Evolutionary conservation across 2,797 vertebrate species (phyloP), one percentile per base, ranked within the genome.

Genomic region (Hirundo rustica): DNA sequence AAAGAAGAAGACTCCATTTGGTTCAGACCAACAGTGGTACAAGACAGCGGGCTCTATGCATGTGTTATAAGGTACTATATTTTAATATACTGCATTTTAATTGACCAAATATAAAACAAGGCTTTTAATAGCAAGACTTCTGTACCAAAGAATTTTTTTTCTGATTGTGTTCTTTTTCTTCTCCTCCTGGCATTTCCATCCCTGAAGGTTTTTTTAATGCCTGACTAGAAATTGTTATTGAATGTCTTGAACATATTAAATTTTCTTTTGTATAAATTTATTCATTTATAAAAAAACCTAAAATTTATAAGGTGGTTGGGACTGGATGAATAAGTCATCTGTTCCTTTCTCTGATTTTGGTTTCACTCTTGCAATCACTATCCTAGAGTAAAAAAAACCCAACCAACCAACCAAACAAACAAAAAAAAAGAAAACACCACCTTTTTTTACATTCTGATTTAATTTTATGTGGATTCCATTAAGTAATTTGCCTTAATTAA

Each of bases 1-100:
- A 99, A 99, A 97, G 99, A 99, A 97, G 99, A 99, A 97, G 99
- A 99, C 47, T 98, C 99, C 92, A 99, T 99, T 97, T 99, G 99
- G 99, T 99, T 99, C 97, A 98, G 99, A 77, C 99, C 99, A 16
- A 99, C 99, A 6, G 98, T 99, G 92, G 97, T 98, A 93, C 99
- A 99, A 96, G 99, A 99, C 36, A 98, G 98, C 57, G 99, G 99
- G 50, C 99, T 99, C 73, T 99, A 99, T 95, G 99, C 99, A 96
- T 99, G 99, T 90, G 99, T 99, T 67, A 98, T 99, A 98, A 98
- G 99, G 99, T 99, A 98, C 79, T 77, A 9, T 40, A 73, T 96
- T 98, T 97, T 75, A 78, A 92, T 94, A 62, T 93, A 64, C 42
- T 95, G 38, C 14, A 48, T 70, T 88, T 92, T 54, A 91, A 65